These are phyloP conservation scores for Antitype chi DNA, from an alignment of 2,888 invertebrate species.

Conservation along the genomic window DNA sequence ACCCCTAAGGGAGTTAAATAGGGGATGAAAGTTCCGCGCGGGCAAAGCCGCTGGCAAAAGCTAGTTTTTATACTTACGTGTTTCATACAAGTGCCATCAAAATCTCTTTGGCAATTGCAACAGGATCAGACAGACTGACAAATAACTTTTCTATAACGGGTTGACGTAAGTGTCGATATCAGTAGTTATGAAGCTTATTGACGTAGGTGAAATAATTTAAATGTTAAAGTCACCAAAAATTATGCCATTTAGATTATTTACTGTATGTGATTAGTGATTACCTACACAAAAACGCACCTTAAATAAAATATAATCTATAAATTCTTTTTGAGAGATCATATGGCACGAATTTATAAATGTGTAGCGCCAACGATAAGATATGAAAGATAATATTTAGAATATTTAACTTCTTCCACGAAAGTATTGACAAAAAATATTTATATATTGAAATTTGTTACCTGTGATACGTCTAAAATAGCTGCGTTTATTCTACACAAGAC, in stretches of 20 bases:
- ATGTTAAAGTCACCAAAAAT: not conserved
- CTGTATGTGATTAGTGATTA: not conserved
- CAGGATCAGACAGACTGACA: not conserved
- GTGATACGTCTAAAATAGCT: not conserved
- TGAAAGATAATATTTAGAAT: not conserved
- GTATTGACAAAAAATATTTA: not conserved
- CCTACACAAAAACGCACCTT: not conserved
- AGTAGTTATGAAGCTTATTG: not conserved
- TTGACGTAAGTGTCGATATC: not conserved
- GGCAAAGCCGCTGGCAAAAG: too few relatives aligned
- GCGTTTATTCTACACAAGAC: slow-evolving; percentile 19
- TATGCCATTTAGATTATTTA: not conserved
- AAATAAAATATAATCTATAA: slow-evolving; percentile 4
- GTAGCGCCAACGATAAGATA: not conserved
- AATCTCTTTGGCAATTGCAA: not conserved
- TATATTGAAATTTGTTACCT: slow-evolving; percentile 17
- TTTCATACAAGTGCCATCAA: not conserved
- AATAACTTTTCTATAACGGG: not conserved
- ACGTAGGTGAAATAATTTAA: not conserved
- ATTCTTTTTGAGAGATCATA: not conserved
- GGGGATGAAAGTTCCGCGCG: too few relatives aligned
- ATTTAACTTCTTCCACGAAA: not conserved
- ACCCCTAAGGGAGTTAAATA: too few relatives aligned
- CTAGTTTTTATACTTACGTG: not conserved
- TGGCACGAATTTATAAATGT: slow-evolving; percentile 10